A percentile compares a stretch with the other conserved stretches of the same genome.
Evolutionary conservation across 2,113 vertebrate species (phyloP).

Genomic region (Isichthys henryi): DNA sequence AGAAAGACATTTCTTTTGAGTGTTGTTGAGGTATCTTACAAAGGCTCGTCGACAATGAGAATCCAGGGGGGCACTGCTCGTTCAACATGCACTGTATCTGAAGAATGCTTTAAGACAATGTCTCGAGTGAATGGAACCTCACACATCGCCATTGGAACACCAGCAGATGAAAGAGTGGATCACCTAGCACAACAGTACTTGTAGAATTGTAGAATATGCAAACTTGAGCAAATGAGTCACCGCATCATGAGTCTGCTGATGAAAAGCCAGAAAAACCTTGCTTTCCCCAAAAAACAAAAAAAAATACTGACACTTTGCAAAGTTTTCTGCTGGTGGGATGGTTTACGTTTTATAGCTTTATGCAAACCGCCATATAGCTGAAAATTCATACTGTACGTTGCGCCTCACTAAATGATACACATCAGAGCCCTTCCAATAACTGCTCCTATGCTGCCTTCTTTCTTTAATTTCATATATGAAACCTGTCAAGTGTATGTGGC

Average conservation of each 20-base stretch:
- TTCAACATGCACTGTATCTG: not conserved
- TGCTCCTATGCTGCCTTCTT: not conserved
- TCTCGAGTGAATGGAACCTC: not conserved
- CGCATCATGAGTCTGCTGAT: not conserved
- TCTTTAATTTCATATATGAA: not conserved
- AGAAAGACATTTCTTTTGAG: not conserved
- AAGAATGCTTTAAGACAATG: not conserved
- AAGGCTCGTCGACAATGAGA: not conserved
- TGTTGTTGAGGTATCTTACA: not conserved
- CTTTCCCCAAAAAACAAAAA: not conserved
- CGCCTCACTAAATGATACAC: not conserved
- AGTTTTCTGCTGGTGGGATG: not conserved
- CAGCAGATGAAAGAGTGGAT: not conserved
- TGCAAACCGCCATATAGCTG: not conserved
- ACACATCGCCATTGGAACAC: not conserved
- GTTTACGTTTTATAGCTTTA: not conserved
- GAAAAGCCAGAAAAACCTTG: not conserved
- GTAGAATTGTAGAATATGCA: not conserved
- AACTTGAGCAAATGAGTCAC: not conserved
- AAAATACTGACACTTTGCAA: not conserved
- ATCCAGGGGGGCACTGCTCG: not conserved
- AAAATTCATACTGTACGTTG: not conserved
- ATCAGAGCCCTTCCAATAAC: not conserved
- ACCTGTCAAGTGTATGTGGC: not conserved
- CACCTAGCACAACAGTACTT: not conserved